Evolutionary conservation across 1,140 invertebrate genomes (phyloP), one percentile per base, ranked within the genome.

Genomic region (Caenorhabditis tropicalis): DNA sequence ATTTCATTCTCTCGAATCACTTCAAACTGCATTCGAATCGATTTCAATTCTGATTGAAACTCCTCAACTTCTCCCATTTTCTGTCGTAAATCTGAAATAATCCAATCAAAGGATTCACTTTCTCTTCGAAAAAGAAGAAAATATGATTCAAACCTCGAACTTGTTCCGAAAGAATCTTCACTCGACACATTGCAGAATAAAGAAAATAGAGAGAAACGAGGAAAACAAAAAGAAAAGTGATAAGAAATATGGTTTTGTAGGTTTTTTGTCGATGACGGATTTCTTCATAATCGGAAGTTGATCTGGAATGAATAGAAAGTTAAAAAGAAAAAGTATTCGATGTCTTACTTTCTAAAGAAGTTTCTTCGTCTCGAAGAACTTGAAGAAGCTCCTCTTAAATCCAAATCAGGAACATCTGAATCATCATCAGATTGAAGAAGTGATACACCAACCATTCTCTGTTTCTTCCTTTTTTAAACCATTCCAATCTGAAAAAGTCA

Each of bases 181-280:
- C 36, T 19, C 65, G 65, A 46, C 65, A 74, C 65, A 74, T 74
- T 39, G 65, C 65, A 31, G 27, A 43, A n/a, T 74, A 74, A 1
- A 74, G n/a, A 24, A 74, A 74, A n/a, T 74, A 74, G 65, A 74
- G 36, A 74, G 65, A 33, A 10, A 46, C 16, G 19, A 74, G 7
- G 65, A 74, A 74, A 74, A 74, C 24, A 27, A 74, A 74, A 19
- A 74, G 19, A 24, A 74, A 74, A 46, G 36, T 74, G n/a, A 39
- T 33, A 12, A 74, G 65, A 46, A 74, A 74, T 21, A 74, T 74
- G 36, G 65, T 74, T 74, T 27, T 39, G 65, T 74, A 74, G 33
- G 65, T 74, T 74, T 74, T 74, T 36, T 43, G 65, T 74, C 65
- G 65, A 74, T 74, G 65, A 43, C 65, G 65, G 29, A 74, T 74